Percentiles rank a stretch among this genome's conserved stretches.
These are phyloP conservation scores for Itoplectis maculator DNA, from an alignment of 2,888 invertebrate species.

Conservation along the genomic window DNA sequence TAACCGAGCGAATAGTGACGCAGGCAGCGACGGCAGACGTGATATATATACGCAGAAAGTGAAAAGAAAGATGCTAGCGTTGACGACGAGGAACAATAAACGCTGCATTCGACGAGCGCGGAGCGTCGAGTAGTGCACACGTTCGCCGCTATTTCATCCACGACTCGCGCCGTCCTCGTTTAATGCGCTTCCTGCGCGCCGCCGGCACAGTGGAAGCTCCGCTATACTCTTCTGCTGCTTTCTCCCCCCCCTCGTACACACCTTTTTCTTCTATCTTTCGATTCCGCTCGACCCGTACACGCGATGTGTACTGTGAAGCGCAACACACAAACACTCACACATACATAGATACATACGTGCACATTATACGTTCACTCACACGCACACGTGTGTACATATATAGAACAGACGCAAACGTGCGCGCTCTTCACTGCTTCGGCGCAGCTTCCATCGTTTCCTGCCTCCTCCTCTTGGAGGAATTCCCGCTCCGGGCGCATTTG, in stretches of 20 bases:
- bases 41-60: slow-evolving; percentile 13
- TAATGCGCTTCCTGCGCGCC: slow-evolving; percentile 76
- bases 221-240: background rate
- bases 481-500: slow-evolving; percentile 71
- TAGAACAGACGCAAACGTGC: slow-evolving; percentile 28
- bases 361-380: background rate
- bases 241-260: slow-evolving; percentile 3
- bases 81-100: slow-evolving; percentile 77
- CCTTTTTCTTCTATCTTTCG: background rate
- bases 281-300: slow-evolving; percentile 20
- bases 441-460: slow-evolving; percentile 28
- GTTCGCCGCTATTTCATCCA: slow-evolving; percentile 77
- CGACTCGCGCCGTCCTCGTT: slow-evolving; percentile 73
- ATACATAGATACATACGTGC: slow-evolving; percentile 9
- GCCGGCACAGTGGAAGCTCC: background rate
- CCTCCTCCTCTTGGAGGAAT: slow-evolving; percentile 52
- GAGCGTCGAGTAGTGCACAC: slow-evolving; percentile 45
- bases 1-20: background rate
- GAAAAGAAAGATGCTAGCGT: slow-evolving; percentile 38
- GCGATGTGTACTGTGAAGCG: slow-evolving; percentile 46
- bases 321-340: no score
- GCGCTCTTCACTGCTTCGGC: slow-evolving; percentile 16
- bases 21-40: background rate
- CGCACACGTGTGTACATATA: background rate
- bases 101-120: slow-evolving; percentile 60